phyloP scores from a whole-genome alignment of 1,140 invertebrate genomes.

The Bombus affinis region DNA sequence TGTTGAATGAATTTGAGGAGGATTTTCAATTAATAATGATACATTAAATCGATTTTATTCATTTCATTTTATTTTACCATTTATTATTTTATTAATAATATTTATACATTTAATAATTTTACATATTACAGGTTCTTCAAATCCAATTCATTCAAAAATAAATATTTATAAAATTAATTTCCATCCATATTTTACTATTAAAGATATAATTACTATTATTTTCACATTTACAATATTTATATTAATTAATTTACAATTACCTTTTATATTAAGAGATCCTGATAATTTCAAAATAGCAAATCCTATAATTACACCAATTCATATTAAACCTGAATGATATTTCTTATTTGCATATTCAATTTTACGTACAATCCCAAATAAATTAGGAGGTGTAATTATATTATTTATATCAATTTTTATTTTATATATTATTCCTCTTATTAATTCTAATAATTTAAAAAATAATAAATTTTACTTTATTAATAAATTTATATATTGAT shows the following conservation, averaged over 20 bases:
- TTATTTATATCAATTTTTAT: no score
- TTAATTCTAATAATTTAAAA: no score
- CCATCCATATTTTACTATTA: not conserved
- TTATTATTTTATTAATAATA: constrained; percentile 84
- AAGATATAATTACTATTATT: not conserved
- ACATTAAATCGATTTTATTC: constrained; percentile 85
- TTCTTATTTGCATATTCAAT: no score
- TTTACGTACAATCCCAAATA: no score
- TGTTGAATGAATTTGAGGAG: constrained; percentile 87
- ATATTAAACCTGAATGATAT: no score
- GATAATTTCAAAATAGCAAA: constrained; percentile 84
- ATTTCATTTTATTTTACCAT: constrained; percentile 84
- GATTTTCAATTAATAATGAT: constrained; percentile 87
- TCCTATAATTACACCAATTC: constrained; percentile 40
- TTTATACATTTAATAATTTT: constrained; percentile 85
- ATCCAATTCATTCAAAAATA: constrained; percentile 84
- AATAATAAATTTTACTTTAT: no score
- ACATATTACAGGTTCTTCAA: constrained; percentile 85
- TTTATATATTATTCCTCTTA: no score
- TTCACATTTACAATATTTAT: rapidly evolving
- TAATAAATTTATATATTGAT: no score
- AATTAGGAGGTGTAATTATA: no score
- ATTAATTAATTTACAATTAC: not conserved
- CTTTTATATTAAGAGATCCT: constrained; percentile 83
- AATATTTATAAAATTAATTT: constrained; percentile 46